phyloP scores from a whole-genome alignment of 37 sponge, comb jelly and placozoan genomes.

The Aphrocallistes beatrix region DNA sequence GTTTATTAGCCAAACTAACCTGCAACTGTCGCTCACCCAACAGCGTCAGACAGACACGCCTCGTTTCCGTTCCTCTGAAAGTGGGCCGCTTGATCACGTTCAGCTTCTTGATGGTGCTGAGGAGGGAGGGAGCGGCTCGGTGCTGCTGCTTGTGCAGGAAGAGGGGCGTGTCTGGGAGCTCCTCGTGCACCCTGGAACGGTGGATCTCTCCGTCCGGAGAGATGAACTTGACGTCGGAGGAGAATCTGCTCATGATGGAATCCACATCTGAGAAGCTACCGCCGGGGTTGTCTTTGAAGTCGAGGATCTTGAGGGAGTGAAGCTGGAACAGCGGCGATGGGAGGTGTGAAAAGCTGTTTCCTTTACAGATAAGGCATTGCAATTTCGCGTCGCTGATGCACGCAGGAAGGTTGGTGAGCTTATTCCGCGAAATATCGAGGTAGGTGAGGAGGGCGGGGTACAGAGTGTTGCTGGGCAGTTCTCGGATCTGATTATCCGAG shows the following conservation, averaged over 20 bases:
- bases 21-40: background rate
- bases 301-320: background rate
- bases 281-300: background rate
- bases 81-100: background rate
- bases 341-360: background rate
- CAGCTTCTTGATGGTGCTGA: background rate
- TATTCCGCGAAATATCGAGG: background rate
- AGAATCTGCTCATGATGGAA: background rate
- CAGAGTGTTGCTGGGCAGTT: background rate
- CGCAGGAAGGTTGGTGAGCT: background rate
- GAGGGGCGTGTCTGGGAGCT: no score
- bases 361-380: background rate
- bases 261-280: background rate
- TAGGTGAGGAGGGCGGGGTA: background rate
- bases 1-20: background rate
- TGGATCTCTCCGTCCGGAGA: background rate
- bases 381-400: background rate
- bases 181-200: no score
- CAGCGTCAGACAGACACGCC: background rate
- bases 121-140: no score
- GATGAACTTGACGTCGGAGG: background rate
- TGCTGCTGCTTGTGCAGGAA: no score
- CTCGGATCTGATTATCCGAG: background rate
- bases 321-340: background rate
- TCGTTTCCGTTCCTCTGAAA: background rate